Evolutionary conservation across 2,113 vertebrate species (phyloP), one percentile per base, ranked within the genome.

Genomic region (Actenoides hombroni): DNA sequence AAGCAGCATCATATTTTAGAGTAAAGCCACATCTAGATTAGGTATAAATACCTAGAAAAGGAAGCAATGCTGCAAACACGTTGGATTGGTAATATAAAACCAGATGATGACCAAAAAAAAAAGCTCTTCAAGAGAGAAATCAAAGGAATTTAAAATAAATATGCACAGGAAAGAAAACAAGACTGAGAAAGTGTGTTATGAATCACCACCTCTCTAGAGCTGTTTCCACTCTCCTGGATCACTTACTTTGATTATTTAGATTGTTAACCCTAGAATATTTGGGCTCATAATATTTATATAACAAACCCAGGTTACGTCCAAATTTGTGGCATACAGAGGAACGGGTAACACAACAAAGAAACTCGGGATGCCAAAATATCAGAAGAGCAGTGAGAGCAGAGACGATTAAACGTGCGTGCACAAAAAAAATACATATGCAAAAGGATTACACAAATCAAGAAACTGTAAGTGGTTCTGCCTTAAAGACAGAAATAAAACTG

Each of bases 81-180:
- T 83, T 64, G 71, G 33, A 48, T 7, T 51, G 51, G 28, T 29
- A 70, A 74, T 16, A 71, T 17, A 81, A 84, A 79, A 64, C 23
- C 33, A 59, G 24, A 16, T 37, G 46, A 80, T 83, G 60, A 57
- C 0, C 81, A 39, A 88, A 90, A 82, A 83, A 90, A 82, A 81
- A 51, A 39, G 35, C 20, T 71, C 71, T 69, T 77, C 24, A 84
- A 88, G 76, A 83, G 2, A 93, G 85, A 70, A 95, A 94, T 84
- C 0, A 4, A 78, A 97, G 83, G 73, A 92, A 90, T 82, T 80
- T 95, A 90, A 90, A 90, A 92, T 88, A 93, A 92, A 81, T 76
- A 92, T 1, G 17, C 48, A 88, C 86, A 95, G 93, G 94, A 96
- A 96, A 93, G 82, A 96, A 95, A 96, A 96, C 83, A 92, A 85